phyloP scores from a whole-genome alignment of 2,888 invertebrate species.

The Leptinotarsa rubiginosa region DNA sequence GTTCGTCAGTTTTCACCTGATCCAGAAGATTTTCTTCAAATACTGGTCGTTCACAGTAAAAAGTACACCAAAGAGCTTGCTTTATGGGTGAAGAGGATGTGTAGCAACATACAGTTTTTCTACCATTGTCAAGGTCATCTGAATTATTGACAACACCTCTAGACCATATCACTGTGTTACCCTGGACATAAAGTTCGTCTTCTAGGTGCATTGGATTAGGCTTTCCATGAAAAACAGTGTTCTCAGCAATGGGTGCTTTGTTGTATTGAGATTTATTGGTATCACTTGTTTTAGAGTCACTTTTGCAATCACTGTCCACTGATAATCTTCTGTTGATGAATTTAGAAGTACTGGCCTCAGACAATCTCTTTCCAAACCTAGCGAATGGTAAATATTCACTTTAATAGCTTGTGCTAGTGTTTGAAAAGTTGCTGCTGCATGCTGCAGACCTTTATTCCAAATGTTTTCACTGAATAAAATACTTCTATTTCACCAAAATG shows the following conservation, averaged over 20 bases:
- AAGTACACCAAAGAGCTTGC: slow-evolving; percentile 82
- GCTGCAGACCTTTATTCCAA: too few species aligned
- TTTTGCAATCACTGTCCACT: slow-evolving; percentile 40
- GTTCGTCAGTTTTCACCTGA: slow-evolving; percentile 67
- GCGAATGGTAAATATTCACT: too few species aligned
- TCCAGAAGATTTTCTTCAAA: slow-evolving; percentile 63
- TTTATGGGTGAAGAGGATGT: slow-evolving; percentile 86
- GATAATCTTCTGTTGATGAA: slow-evolving; percentile 50
- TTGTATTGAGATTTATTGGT: slow-evolving; percentile 41
- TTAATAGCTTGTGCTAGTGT: too few species aligned
- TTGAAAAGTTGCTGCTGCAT: too few species aligned
- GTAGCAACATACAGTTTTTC: slow-evolving; percentile 77
- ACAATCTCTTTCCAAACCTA: slow-evolving; percentile 54
- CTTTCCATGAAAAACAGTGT: slow-evolving; percentile 42
- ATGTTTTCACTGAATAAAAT: too few species aligned
- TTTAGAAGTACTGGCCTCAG: slow-evolving; percentile 55
- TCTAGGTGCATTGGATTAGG: slow-evolving; percentile 70
- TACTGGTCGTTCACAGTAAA: slow-evolving; percentile 71
- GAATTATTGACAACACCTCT: slow-evolving; percentile 71
- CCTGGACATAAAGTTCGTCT: slow-evolving; percentile 90
- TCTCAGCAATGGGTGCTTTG: slow-evolving; percentile 23
- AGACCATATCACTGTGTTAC: slow-evolving; percentile 86
- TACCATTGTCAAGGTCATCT: slow-evolving; percentile 67
- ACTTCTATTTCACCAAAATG: too few species aligned
- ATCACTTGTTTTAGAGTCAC: slow-evolving; percentile 38